Evolutionary conservation across 2,888 invertebrate species (phyloP).

Genomic region (Phorcus lineatus): DNA sequence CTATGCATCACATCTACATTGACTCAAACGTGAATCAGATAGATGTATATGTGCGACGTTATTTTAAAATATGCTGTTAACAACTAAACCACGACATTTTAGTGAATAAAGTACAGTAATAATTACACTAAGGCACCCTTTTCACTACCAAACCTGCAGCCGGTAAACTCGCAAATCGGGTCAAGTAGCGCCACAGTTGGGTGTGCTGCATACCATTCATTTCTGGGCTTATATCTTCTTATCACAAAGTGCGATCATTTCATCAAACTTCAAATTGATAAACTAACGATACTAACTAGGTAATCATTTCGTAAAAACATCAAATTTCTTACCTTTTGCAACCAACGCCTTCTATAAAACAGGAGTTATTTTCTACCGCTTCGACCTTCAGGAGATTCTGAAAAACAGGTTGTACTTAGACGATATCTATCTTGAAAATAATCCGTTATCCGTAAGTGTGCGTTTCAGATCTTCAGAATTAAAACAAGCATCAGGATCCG

Average conservation of each 20-base stretch:
- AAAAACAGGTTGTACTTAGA: neutral
- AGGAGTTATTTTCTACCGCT: neutral
- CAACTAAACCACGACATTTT: neutral
- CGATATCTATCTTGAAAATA: neutral
- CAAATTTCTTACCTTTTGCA: too few relatives aligned
- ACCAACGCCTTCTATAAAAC: neutral
- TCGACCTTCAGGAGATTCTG: slow-evolving; percentile 15
- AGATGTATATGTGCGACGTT: neutral
- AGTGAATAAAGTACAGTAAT: neutral
- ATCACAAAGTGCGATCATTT: too few relatives aligned
- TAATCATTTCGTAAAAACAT: too few relatives aligned
- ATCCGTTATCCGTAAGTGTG: too few relatives aligned
- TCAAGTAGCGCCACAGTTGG: slow-evolving; percentile 10
- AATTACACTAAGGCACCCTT: too few relatives aligned
- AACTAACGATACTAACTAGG: too few relatives aligned
- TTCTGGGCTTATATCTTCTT: neutral
- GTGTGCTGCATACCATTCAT: slow-evolving; percentile 24
- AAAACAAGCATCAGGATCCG: neutral
- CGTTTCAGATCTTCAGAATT: neutral
- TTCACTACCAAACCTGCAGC: neutral
- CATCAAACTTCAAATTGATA: too few relatives aligned
- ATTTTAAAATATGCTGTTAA: neutral
- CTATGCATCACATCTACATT: slow-evolving; percentile 4
- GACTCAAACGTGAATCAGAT: neutral
- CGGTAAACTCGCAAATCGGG: neutral